phyloP scores from a whole-genome alignment of 2,113 vertebrate genomes.

The Felis chaus region DNA sequence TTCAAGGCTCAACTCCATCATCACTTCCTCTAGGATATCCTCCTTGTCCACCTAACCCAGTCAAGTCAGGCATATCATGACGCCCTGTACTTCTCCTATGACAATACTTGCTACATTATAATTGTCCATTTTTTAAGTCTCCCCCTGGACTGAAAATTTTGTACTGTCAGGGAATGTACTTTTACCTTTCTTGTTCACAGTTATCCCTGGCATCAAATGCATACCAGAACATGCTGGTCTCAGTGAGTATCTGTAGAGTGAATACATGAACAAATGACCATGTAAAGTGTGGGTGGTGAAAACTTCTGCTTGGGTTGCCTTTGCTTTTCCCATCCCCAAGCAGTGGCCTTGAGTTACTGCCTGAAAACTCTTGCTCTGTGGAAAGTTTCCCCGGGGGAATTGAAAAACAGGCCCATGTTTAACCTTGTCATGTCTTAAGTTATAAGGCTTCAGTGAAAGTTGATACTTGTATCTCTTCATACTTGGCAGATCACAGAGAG shows the following conservation, averaged over 20 bases:
- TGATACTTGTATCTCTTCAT: neutral
- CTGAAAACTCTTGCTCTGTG: neutral
- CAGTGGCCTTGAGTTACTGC: neutral
- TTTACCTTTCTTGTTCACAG: neutral
- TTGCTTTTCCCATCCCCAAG: neutral
- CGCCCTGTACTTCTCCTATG: neutral
- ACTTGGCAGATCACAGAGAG: neutral
- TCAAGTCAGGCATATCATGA: neutral
- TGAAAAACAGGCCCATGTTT: neutral
- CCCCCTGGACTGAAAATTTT: neutral
- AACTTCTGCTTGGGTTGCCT: neutral
- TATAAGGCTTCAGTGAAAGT: neutral
- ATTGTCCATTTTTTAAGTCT: neutral
- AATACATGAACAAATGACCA: neutral
- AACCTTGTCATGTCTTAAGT: neutral
- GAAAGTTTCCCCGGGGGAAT: neutral
- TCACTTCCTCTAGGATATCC: neutral
- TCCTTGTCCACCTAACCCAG: neutral
- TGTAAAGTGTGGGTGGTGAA: neutral
- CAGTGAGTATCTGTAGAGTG: neutral
- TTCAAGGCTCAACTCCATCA: neutral
- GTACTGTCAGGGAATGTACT: neutral
- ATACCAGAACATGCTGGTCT: neutral
- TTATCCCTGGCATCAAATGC: neutral
- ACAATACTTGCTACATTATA: neutral